These are phyloP conservation scores for Cephalopholis sonnerati DNA, from an alignment of 2,113 vertebrate species.

Conservation along the genomic window DNA sequence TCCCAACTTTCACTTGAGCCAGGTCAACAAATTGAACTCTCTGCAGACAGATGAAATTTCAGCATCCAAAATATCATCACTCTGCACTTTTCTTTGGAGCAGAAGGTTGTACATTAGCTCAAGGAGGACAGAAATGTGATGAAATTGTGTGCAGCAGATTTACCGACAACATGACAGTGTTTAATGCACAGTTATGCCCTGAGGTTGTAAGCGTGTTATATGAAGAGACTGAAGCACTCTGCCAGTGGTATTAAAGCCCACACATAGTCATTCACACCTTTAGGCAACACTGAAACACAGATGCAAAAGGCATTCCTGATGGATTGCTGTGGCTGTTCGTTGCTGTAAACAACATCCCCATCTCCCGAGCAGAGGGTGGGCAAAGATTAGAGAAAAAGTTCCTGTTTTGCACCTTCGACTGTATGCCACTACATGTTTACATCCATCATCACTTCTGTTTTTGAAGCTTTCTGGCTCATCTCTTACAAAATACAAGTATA, in stretches of 20 bases:
- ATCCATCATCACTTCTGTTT: neutral
- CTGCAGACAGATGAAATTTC: constrained; percentile 31
- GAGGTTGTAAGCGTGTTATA: constrained; percentile 30
- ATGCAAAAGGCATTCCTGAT: constrained; percentile 27
- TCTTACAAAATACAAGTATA: neutral
- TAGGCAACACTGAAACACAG: constrained; percentile 14
- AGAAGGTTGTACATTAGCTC: constrained; percentile 3
- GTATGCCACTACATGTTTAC: constrained; percentile 9
- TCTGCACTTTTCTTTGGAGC: constrained; percentile 34
- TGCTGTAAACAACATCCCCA: constrained; percentile 31
- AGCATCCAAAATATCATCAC: constrained; percentile 8
- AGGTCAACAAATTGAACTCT: constrained; percentile 29
- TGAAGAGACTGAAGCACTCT: constrained; percentile 18
- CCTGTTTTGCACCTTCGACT: constrained; percentile 4
- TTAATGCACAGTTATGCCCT: constrained; percentile 28
- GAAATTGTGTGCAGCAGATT: constrained; percentile 21
- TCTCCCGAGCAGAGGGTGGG: constrained; percentile 30
- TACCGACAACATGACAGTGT: neutral
- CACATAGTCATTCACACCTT: constrained; percentile 54
- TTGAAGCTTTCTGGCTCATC: constrained; percentile 9
- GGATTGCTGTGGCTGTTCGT: constrained; percentile 13
- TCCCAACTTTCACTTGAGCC: constrained; percentile 25
- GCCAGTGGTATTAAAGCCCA: constrained; percentile 46
- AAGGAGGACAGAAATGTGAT: constrained; percentile 14
- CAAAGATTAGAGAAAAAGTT: constrained; percentile 13